A percentile compares a stretch with the other conserved stretches of the same genome.
phyloP scores from a whole-genome alignment of 2,113 vertebrate genomes.

The Halcyon malimbica region DNA sequence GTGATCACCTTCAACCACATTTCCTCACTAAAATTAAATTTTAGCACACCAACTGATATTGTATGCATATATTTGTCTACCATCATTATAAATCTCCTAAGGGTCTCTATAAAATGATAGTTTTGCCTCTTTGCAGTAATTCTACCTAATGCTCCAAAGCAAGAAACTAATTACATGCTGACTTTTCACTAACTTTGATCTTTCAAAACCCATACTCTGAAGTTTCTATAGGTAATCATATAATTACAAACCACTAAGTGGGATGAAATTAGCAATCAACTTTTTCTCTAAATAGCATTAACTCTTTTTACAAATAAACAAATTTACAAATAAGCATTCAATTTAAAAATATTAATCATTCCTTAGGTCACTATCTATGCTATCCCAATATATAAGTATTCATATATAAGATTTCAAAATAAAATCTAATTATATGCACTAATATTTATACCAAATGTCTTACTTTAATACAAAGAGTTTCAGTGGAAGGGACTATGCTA shows the following conservation, averaged over 20 bases:
- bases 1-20: conserved; percentile 89
- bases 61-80: conserved; percentile 87
- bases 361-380: background rate
- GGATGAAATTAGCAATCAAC: conserved; percentile 80
- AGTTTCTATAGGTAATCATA: conserved; percentile 85
- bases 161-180: conserved; percentile 88
- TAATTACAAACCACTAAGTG: conserved; percentile 81
- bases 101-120: conserved; percentile 86
- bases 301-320: conserved; percentile 51
- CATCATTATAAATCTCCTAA: conserved; percentile 87
- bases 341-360: conserved; percentile 67
- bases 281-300: conserved; percentile 71
- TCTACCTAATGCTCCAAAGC: conserved; percentile 87
- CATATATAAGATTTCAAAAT: conserved; percentile 54
- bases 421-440: conserved; percentile 66
- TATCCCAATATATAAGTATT: conserved; percentile 39
- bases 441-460: conserved; percentile 71
- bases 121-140: conserved; percentile 86
- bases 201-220: conserved; percentile 76
- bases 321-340: conserved; percentile 44
- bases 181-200: conserved; percentile 87
- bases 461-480: conserved; percentile 56
- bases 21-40: conserved; percentile 86
- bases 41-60: conserved; percentile 86
- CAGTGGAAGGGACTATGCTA: conserved; percentile 57